Conservation (phyloP, 1,140 invertebrate genomes). For the Diabrotica undecimpunctata region DNA sequence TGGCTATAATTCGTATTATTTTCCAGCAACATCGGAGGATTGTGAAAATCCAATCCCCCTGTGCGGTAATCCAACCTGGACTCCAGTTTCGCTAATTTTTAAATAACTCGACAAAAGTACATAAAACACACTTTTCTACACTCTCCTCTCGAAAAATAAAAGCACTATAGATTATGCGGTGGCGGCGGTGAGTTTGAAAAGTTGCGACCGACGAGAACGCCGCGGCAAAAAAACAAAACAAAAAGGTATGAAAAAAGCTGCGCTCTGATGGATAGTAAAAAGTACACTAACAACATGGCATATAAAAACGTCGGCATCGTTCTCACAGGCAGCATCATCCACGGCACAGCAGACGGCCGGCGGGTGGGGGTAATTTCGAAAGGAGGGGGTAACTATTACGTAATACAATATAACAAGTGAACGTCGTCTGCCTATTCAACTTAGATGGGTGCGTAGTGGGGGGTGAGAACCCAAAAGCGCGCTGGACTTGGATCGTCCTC, state of each 20-base stretch:
- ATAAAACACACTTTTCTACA: slow-evolving; percentile 13
- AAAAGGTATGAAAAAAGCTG: slow-evolving; percentile 32
- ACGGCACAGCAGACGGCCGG: slow-evolving; percentile 19
- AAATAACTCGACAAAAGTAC: not conserved
- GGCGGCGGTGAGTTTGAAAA: not conserved
- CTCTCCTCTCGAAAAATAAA: slow-evolving; percentile 11
- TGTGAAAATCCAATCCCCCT: slow-evolving; percentile 46
- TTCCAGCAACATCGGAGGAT: slow-evolving; percentile 42
- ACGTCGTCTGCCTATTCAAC: slow-evolving; percentile 26
- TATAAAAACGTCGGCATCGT: slow-evolving; percentile 37
- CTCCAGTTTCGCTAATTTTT: slow-evolving; percentile 37
- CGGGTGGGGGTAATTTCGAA: slow-evolving; percentile 19
- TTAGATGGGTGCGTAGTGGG: slow-evolving; percentile 17
- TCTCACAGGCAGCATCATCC: slow-evolving; percentile 31
- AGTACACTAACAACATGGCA: slow-evolving; percentile 39
- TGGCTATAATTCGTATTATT: slow-evolving; percentile 56
- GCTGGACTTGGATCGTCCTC: slow-evolving; percentile 16
- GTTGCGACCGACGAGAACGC: slow-evolving; percentile 1
- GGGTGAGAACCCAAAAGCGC: slow-evolving; percentile 9
- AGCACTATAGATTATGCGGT: slow-evolving; percentile 8
- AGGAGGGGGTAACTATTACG: slow-evolving; percentile 31
- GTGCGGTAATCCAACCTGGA: slow-evolving; percentile 43
- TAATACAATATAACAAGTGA: slow-evolving; percentile 36
- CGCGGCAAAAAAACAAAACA: slow-evolving; percentile 28
- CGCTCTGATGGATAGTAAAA: slow-evolving; percentile 35